Evolutionary conservation across 2,797 vertebrate species (phyloP).

Genomic region (Crypturellus tataupa): DNA sequence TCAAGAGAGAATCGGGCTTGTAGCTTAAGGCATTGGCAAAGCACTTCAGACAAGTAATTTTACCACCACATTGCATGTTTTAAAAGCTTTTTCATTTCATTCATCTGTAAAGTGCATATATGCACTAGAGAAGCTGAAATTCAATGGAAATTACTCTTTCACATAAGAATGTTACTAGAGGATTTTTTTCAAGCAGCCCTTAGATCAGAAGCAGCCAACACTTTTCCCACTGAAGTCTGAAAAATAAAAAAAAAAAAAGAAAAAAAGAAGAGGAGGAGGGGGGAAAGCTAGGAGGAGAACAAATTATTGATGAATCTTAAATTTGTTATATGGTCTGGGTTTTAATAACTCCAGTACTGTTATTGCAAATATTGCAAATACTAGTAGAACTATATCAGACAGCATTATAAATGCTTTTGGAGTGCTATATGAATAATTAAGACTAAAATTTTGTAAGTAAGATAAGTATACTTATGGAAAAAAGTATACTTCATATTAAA

Average conservation of each 20-base stretch:
- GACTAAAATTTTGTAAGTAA: not conserved
- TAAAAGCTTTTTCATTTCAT: not conserved
- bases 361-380: not conserved
- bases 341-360: not conserved
- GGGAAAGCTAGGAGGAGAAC: not conserved
- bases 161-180: not conserved
- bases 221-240: not conserved
- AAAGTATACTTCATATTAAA: not conserved
- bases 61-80: not conserved
- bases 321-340: not conserved
- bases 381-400: not conserved
- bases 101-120: not conserved
- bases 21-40: not conserved
- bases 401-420: not conserved
- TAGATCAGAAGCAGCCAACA: not conserved
- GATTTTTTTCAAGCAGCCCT: not conserved
- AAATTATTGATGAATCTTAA: not conserved
- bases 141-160: not conserved
- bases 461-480: not conserved
- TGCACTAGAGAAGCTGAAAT: not conserved
- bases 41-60: not conserved
- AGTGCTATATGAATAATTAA: not conserved
- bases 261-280: rapidly evolving
- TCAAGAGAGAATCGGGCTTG: not conserved
- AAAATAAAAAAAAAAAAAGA: not conserved